Conservation (phyloP, 2,113 vertebrate species). For the Oreochromis spilurus region DNA sequence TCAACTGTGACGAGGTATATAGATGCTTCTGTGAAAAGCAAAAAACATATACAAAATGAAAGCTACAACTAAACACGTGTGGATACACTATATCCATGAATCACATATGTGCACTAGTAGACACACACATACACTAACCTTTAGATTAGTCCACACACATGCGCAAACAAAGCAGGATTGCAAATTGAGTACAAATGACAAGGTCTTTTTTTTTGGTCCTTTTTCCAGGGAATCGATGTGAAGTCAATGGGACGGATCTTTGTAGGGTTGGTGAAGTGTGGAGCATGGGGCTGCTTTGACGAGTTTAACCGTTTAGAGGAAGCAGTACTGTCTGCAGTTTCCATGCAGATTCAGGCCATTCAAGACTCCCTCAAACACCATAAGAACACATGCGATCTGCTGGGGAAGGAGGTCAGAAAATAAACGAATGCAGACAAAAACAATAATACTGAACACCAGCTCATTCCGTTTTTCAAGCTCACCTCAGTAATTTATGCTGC, state of each 20-base stretch:
- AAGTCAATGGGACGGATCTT: slow-evolving; percentile 98
- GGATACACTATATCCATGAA: neutral
- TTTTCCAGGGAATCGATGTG: slow-evolving; percentile 89
- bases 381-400: slow-evolving; percentile 81
- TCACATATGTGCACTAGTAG: neutral
- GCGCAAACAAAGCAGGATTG: neutral
- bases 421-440: neutral
- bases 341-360: slow-evolving; percentile 97
- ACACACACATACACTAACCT: neutral
- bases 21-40: neutral
- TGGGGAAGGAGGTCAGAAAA: slow-evolving; percentile 85
- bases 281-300: slow-evolving; percentile 97
- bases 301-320: slow-evolving; percentile 97
- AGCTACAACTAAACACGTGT: neutral
- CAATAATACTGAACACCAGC: neutral
- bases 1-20: slow-evolving; percentile 97
- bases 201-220: neutral
- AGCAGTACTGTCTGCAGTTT: slow-evolving; percentile 91
- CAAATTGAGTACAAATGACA: neutral
- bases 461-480: neutral
- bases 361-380: slow-evolving; percentile 93
- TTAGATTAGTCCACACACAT: neutral
- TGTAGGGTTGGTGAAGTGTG: slow-evolving; percentile 94
- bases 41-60: neutral
- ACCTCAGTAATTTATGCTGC: neutral